phyloP scores from a whole-genome alignment of 2,888 invertebrate species.

The Megamerina dolium region DNA sequence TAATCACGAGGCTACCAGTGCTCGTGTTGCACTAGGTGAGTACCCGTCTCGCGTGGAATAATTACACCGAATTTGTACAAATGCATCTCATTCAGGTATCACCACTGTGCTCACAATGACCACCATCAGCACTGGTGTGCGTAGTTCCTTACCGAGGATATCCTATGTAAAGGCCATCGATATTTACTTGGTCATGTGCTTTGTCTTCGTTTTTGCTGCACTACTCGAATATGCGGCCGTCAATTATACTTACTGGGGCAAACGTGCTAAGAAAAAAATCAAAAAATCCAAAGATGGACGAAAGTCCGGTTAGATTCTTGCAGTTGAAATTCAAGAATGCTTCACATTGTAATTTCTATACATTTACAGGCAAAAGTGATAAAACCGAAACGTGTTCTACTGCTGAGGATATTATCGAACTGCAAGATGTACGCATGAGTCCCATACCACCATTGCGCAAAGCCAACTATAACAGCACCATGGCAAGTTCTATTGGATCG shows the following conservation, averaged over 20 bases:
- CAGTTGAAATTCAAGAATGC: too few relatives aligned
- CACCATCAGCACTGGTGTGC: constrained; percentile 95
- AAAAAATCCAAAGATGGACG: constrained; percentile 67
- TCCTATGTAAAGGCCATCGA: constrained; percentile 99
- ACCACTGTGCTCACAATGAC: constrained; percentile 99
- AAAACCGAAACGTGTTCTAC: constrained; percentile 49
- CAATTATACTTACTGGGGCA: constrained; percentile 99
- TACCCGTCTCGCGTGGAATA: too few relatives aligned
- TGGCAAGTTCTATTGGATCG: constrained; percentile 55
- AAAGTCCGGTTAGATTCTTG: constrained; percentile 18
- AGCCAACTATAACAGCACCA: constrained; percentile 60
- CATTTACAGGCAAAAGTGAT: constrained; percentile 43
- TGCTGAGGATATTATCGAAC: constrained; percentile 77
- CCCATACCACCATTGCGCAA: constrained; percentile 73
- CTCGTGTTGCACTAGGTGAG: constrained; percentile 87
- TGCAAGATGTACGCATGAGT: constrained; percentile 80
- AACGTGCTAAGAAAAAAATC: constrained; percentile 86
- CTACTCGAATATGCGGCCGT: constrained; percentile 94
- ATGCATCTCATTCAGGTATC: constrained; percentile 76
- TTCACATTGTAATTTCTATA: too few relatives aligned
- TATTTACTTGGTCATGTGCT: constrained; percentile 97
- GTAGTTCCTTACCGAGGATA: constrained; percentile 92
- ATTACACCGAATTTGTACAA: too few relatives aligned
- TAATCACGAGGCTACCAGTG: constrained; percentile 95
- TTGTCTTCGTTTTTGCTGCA: constrained; percentile 97